Evolutionary conservation across 2,113 vertebrate genomes (phyloP), one percentile per base, ranked within the genome.

Genomic region (Macquaria ambigua): DNA sequence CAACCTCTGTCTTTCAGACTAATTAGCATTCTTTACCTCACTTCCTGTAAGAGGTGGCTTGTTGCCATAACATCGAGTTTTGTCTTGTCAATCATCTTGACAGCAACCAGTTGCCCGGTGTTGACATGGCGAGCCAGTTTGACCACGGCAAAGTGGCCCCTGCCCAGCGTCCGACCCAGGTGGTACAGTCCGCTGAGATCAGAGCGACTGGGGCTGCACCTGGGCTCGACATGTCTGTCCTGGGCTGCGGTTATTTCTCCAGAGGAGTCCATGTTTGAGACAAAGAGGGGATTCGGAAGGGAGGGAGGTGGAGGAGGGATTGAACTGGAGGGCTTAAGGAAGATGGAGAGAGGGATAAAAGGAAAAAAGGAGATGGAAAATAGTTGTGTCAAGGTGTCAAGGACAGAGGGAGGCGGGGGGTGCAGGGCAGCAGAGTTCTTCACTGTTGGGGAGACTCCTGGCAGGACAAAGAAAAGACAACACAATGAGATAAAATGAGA

Each of bases 61-160:
- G 96, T 95, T 0, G 97, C 97, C 76, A 96, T 91, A 8, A 95
- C 88, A 0, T 96, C 97, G 81, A 98, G 94, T 85, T 97, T 97
- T 58, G 95, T 96, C 94, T 98, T 98, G 90, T 98, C 97, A 16
- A 98, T 97, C 92, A 97, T 97, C 93, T 98, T 98, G 83, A 98
- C 94, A 0, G 97, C 97, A 84, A 98, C 97, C 14, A 96, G 93
- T 86, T 97, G 96, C 21, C 97, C 95, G 0, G 97, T 97, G 95
- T 95, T 96, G 81, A 97, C 94, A 0, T 97, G 96, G 9, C 97
- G 96, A 0, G 96, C 97, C 88, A 97, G 94, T 86, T 97, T 97
- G 83, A 98, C 97, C 87, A 97, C 96, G 0, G 97, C 97, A 0
- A 97, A 98, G 93, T 97, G 97, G 1, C 97, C 97, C 87, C 97